phyloP scores from a whole-genome alignment of 2,888 invertebrate species.

The Cryptocheilus praepositus region DNA sequence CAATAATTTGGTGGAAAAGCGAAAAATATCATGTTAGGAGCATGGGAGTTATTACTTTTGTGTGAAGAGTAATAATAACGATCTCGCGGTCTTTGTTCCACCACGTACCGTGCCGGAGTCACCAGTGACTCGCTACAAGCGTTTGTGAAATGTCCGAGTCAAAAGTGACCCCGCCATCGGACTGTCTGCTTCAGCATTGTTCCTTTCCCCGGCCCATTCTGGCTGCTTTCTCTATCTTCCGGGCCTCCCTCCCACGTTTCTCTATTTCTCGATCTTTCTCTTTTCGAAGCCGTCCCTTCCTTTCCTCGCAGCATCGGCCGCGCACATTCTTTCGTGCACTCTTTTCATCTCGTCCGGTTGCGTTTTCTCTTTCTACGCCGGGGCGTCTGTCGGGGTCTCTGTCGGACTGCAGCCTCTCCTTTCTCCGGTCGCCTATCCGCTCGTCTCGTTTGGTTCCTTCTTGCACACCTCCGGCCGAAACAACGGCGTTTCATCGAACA shows the following conservation, averaged over 20 bases:
- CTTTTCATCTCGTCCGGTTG: background rate
- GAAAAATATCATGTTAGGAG: too few species aligned
- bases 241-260: conserved; percentile 24
- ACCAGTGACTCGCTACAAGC: too few species aligned
- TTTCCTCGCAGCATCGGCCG: conserved; percentile 5
- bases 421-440: conserved; percentile 10
- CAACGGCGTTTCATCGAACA: conserved; percentile 15
- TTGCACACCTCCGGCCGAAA: too few species aligned
- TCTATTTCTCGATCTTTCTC: conserved; percentile 32
- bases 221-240: conserved; percentile 64
- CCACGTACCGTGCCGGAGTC: too few species aligned
- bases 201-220: conserved; percentile 76
- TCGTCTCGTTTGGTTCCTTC: background rate
- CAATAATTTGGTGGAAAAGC: too few species aligned
- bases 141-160: too few species aligned
- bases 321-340: conserved; percentile 14
- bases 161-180: too few species aligned
- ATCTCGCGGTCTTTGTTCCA: too few species aligned
- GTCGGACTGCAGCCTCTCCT: background rate
- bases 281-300: background rate
- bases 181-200: too few species aligned
- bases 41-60: too few species aligned
- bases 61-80: too few species aligned
- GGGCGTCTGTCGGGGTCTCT: background rate
- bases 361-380: background rate